Evolutionary conservation across 2,888 invertebrate genomes (phyloP).

Genomic region (Chalcis sispes): DNA sequence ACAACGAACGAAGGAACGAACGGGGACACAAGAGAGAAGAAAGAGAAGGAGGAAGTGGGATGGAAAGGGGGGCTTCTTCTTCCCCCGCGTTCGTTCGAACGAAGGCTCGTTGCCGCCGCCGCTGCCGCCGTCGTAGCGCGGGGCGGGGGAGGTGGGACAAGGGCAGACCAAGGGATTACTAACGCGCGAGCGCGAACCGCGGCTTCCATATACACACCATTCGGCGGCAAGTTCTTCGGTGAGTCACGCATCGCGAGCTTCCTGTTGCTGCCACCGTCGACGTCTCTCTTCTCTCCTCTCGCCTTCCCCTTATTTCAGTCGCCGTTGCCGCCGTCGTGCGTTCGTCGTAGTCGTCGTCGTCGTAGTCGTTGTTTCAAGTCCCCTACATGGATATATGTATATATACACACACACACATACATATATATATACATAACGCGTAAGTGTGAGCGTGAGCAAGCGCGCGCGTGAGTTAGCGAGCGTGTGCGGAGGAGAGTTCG

Average conservation of each 20-base stretch:
- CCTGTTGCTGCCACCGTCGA: constrained; percentile 67
- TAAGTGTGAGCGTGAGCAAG: neutral
- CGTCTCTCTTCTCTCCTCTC: constrained; percentile 44
- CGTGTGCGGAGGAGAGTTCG: constrained; percentile 41
- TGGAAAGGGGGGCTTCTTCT: no score
- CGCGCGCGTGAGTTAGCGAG: neutral
- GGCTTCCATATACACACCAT: constrained; percentile 63
- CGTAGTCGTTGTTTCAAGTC: constrained; percentile 33
- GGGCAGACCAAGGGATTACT: no score
- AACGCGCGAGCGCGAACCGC: constrained; percentile 73
- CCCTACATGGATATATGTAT: constrained; percentile 24
- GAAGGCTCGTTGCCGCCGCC: neutral
- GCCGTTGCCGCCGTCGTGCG: constrained; percentile 26
- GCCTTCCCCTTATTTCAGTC: constrained; percentile 36
- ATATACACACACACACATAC: neutral
- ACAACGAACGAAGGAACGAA: constrained; percentile 13
- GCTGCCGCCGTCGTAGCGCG: neutral
- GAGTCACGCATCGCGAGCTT: constrained; percentile 76
- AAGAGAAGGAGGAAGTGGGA: neutral
- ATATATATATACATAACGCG: neutral
- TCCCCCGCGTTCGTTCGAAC: neutral
- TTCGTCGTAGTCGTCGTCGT: constrained; percentile 37
- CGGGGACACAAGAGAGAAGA: neutral
- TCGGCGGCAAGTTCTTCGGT: constrained; percentile 68
- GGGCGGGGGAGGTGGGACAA: neutral